Evolutionary conservation across 2,888 invertebrate species (phyloP).

Genomic region (Agapostemon virescens): DNA sequence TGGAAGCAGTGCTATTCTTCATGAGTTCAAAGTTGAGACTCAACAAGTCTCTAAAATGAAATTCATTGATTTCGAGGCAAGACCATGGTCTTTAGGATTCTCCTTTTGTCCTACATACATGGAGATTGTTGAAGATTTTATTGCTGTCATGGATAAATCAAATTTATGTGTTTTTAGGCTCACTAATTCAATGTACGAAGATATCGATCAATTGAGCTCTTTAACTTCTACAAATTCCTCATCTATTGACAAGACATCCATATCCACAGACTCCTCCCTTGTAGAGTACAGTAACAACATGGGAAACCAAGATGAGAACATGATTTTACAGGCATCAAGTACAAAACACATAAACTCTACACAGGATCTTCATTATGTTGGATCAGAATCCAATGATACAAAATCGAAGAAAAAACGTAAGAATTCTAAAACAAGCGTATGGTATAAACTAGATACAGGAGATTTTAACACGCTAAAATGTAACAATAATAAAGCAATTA

Average conservation of each 20-base stretch:
- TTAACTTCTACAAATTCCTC: slow-evolving; percentile 74
- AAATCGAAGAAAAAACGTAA: slow-evolving; percentile 61
- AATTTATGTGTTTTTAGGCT: slow-evolving; percentile 83
- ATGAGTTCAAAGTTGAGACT: slow-evolving; percentile 84
- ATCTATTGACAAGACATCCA: slow-evolving; percentile 74
- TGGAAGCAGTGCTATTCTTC: slow-evolving; percentile 81
- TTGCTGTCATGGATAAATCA: slow-evolving; percentile 84
- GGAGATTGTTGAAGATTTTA: slow-evolving; percentile 85
- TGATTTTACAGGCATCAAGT: slow-evolving; percentile 37
- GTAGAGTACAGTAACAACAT: slow-evolving; percentile 61
- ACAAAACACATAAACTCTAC: slow-evolving; percentile 41
- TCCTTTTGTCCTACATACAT: slow-evolving; percentile 84
- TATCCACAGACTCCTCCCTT: slow-evolving; percentile 70
- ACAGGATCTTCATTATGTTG: slow-evolving; percentile 47
- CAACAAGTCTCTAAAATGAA: slow-evolving; percentile 86
- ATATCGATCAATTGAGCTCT: slow-evolving; percentile 76
- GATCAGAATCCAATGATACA: slow-evolving; percentile 54
- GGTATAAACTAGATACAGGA: slow-evolving; percentile 57
- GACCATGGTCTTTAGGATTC: slow-evolving; percentile 85
- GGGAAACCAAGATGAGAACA: slow-evolving; percentile 49
- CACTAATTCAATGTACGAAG: slow-evolving; percentile 77
- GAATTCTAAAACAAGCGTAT: slow-evolving; percentile 64
- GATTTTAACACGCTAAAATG: slow-evolving; percentile 54
- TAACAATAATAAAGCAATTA: slow-evolving; percentile 60
- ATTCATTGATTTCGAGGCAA: slow-evolving; percentile 87